Base-by-base conservation (phyloP, 92 coral and sea anemone species). In the Pocillopora grandis region DNA sequence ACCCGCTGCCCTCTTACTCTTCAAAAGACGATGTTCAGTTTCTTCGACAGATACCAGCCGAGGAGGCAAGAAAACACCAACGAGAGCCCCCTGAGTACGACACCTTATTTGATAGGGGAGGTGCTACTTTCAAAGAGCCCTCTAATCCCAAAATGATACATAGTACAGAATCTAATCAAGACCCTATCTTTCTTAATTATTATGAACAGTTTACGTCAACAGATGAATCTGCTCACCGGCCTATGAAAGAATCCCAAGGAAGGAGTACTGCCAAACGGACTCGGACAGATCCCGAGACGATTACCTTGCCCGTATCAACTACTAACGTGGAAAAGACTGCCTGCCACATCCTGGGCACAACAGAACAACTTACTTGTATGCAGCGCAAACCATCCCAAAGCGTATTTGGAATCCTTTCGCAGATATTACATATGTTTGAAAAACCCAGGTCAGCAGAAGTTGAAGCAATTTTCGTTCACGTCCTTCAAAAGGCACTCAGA, bases 371-470 rank as follows among this genome's bases (percentile, higher is more conserved):
- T 57, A 58, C 1, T 11, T 36, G 62, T 19, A 60, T 10, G 31
- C 64, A 57, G 23, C 64, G 49, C 36, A 69, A n/a, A 42, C 35
- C 36, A 10, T 1, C 67, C 59, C 35, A 35, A 15, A 80, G 16
- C 10, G 57, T 80, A 16, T 80, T 80, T 35, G 77, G 85, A 80
- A 33, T 80, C n/a, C 66, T 80, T 3, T 58, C 85, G 1, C 66
- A 80, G 36, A 80, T 80, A 70, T 4, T 80, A 5, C 66, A 27
- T 11, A 16, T 80, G 77, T 18, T 80, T 69, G 85, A 80, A 37
- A 18, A 18, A 1, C 76, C 67, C 5, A 36, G n/a, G 76, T 57
- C 85, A 3, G 67, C 23, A n/a, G 76, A 80, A 14, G 67, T 58
- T 69, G 76, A 80, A 56, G 76, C 85, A 19, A 57, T 70, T 80